phyloP scores from a whole-genome alignment of 1,140 invertebrate species.

The Solen grandis region DNA sequence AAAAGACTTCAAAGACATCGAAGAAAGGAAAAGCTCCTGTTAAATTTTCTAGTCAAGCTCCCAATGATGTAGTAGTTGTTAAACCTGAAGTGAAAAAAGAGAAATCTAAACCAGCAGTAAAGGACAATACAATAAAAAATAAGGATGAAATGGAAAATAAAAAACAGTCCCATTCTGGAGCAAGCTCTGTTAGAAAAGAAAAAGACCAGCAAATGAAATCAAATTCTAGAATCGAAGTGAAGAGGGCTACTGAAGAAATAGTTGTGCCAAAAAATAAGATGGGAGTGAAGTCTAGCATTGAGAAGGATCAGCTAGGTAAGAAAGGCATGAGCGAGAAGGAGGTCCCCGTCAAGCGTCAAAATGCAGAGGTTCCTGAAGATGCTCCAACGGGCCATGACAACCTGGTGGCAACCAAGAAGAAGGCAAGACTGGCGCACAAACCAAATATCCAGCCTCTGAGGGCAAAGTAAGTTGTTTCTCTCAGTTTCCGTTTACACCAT shows the following conservation, averaged over 20 bases:
- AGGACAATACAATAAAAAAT: background rate
- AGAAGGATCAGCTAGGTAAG: no score
- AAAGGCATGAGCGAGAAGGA: no score
- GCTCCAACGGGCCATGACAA: slow-evolving; percentile 16
- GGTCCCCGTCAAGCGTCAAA: no score
- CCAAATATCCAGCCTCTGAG: slow-evolving; percentile 36
- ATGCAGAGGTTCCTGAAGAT: slow-evolving; percentile 4
- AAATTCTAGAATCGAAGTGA: no score
- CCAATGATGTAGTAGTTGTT: background rate
- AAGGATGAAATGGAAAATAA: background rate
- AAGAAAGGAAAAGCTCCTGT: background rate
- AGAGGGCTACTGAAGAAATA: no score
- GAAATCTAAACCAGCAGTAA: background rate
- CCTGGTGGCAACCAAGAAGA: slow-evolving; percentile 40
- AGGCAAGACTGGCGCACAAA: slow-evolving; percentile 36
- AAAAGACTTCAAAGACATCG: no score
- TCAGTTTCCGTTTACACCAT: background rate
- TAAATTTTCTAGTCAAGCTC: slow-evolving; percentile 4
- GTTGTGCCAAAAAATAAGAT: no score
- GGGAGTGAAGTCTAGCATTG: no score
- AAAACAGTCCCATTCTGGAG: background rate
- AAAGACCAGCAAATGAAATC: no score
- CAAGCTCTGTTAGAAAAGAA: no score
- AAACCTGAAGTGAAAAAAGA: background rate
- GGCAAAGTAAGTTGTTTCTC: slow-evolving; percentile 16